Percentiles rank a stretch among this genome's conserved stretches.
Evolutionary conservation across 2,888 invertebrate genomes (phyloP).

Genomic region (Himalopsyche tibetana): DNA sequence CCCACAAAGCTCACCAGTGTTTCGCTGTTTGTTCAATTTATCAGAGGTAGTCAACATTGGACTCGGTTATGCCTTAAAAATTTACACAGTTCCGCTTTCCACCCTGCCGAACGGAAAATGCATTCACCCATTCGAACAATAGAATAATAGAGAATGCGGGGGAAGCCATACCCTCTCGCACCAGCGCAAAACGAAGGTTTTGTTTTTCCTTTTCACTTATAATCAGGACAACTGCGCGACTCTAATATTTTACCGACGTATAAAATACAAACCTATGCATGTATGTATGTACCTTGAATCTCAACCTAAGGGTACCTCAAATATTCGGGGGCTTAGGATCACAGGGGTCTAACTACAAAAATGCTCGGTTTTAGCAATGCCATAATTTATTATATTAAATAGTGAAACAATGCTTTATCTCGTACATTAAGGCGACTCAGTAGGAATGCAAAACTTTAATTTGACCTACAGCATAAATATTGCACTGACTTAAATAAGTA

Average conservation of each 20-base stretch:
- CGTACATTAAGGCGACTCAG: no score
- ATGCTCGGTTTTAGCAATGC: no score
- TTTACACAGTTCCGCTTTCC: not conserved
- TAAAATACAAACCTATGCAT: not conserved
- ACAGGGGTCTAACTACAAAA: no score
- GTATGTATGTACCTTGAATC: not conserved
- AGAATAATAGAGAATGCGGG: not conserved
- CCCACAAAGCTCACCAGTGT: not conserved
- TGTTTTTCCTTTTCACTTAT: not conserved
- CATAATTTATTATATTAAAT: no score
- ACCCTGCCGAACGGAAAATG: slow-evolving; percentile 4
- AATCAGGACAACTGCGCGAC: slow-evolving; percentile 29
- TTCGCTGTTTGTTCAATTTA: not conserved
- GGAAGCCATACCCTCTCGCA: not conserved
- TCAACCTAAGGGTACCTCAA: not conserved
- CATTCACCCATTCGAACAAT: slow-evolving; percentile 13
- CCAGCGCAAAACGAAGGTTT: not conserved
- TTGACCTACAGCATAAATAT: no score
- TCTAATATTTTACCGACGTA: not conserved
- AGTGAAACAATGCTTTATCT: no score
- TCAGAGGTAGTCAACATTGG: not conserved
- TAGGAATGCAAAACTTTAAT: no score
- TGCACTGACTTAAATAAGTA: no score
- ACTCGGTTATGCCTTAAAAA: not conserved
- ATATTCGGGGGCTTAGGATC: no score